Conservation (phyloP, 1,140 invertebrate species). For the Diplogasteroides magnus region DNA sequence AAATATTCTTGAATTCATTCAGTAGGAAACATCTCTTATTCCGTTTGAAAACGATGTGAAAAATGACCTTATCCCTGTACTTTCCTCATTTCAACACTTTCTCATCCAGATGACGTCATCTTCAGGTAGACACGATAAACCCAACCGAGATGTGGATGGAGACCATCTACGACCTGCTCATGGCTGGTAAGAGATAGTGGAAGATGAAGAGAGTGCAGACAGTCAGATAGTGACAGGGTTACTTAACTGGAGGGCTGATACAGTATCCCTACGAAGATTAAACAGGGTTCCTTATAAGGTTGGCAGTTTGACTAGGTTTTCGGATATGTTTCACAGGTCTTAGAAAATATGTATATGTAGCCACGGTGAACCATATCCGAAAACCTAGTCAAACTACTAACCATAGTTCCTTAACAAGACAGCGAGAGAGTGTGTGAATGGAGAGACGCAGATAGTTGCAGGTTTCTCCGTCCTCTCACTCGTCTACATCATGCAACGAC, state of each 20-base stretch:
- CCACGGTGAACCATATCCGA: too few relatives aligned
- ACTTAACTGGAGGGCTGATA: too few relatives aligned
- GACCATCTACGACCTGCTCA: slow-evolving; percentile 42
- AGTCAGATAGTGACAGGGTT: too few relatives aligned
- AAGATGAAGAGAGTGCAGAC: too few relatives aligned
- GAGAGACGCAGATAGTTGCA: background rate
- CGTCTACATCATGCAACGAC: slow-evolving; percentile 47
- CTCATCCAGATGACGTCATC: too few relatives aligned
- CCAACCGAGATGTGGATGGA: slow-evolving; percentile 41
- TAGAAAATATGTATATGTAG: too few relatives aligned
- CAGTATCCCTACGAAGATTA: too few relatives aligned
- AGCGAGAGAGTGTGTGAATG: background rate
- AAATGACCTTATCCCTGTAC: background rate
- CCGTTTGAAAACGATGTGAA: too few relatives aligned
- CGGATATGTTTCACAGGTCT: background rate
- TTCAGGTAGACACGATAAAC: background rate
- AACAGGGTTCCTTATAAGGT: background rate
- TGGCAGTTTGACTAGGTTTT: background rate
- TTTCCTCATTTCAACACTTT: too few relatives aligned
- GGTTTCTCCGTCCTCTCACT: slow-evolving; percentile 43
- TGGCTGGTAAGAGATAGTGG: too few relatives aligned
- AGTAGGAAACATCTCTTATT: background rate
- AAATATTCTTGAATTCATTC: background rate
- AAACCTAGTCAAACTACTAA: too few relatives aligned
- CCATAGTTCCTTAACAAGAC: too few relatives aligned